Evolutionary conservation across 2,113 vertebrate genomes (phyloP), one percentile per base, ranked within the genome.

Genomic region (Brachyhypopomus gauderio): DNA sequence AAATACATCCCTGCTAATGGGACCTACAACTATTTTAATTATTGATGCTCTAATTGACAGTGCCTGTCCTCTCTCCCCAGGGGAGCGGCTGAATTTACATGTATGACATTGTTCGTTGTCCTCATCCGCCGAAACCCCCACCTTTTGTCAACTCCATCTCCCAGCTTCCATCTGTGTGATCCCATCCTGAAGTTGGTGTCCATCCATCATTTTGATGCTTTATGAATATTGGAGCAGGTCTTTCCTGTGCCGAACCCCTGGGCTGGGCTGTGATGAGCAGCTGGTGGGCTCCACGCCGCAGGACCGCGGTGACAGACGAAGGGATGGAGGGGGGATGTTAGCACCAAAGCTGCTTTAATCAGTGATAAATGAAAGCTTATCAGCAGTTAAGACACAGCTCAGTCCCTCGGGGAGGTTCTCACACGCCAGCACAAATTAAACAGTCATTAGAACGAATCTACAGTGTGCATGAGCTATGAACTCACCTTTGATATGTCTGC

Each of bases 11-110:
- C 25, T 23, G 86, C 78, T 67, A 89, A 85, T 83, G 71, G 78
- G 76, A 45, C 78, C 45, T 78, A 86, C 83, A 76, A 81, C 66
- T 71, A 41, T 84, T 88, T 87, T 72, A 86, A 88, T 89, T 86
- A 88, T 86, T 87, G 81, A 86, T 85, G 75, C 55, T 84, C 76
- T 85, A 82, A 87, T 79, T 82, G 81, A 72, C 85, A 78, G 72
- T 23, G 34, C 7, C 69, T 34, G 66, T 67, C 30, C 67, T 36
- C 11, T 78, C 19, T 59, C 85, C 82, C 71, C 74, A 22, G 30
- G 16, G 59, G 86, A 86, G 73, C 19, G 25, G 67, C 20, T 82
- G 63, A 62, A 83, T 87, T 83, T 82, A 82, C 83, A 77, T 84
- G 67, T 64, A 77, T 82, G 84, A 83, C 84, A 80, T 80, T 85